These are phyloP conservation scores for Synergus laeviventris DNA, from an alignment of 2,888 invertebrate species.

Conservation along the genomic window DNA sequence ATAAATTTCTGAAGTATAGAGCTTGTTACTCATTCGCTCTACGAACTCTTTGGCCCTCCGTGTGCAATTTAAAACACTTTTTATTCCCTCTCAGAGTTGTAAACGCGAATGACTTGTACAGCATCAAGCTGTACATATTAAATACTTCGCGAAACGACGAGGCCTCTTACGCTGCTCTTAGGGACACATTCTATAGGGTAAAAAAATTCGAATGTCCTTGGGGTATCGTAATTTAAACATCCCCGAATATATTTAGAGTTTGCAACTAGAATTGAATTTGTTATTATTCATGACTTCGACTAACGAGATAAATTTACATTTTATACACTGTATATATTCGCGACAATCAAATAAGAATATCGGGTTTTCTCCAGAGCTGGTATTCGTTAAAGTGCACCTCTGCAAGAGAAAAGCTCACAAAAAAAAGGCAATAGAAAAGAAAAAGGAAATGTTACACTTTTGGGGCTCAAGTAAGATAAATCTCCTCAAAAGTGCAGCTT, in stretches of 20 bases:
- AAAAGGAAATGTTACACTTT: conserved; percentile 27
- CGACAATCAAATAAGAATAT: conserved; percentile 36
- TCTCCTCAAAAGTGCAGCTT: background rate
- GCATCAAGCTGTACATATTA: background rate
- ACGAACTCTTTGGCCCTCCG: conserved; percentile 13
- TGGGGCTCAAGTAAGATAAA: conserved; percentile 32
- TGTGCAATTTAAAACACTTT: conserved; percentile 32
- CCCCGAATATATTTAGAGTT: background rate
- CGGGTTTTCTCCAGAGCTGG: conserved; percentile 17
- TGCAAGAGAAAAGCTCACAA: conserved; percentile 4
- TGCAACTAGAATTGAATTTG: background rate
- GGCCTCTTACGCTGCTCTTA: background rate
- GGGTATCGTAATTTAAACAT: background rate
- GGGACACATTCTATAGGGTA: background rate
- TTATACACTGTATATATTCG: conserved; percentile 22
- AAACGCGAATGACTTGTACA: background rate
- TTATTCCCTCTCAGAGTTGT: background rate
- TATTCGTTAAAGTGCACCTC: conserved; percentile 30
- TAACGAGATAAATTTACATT: conserved; percentile 35
- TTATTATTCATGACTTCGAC: conserved; percentile 33
- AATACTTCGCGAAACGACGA: background rate
- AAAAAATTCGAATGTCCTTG: background rate
- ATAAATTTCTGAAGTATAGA: background rate
- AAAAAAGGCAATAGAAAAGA: background rate
- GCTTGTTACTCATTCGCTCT: conserved; percentile 26